phyloP scores from a whole-genome alignment of 1,140 invertebrate species.

The Oryctes rhinoceros region DNA sequence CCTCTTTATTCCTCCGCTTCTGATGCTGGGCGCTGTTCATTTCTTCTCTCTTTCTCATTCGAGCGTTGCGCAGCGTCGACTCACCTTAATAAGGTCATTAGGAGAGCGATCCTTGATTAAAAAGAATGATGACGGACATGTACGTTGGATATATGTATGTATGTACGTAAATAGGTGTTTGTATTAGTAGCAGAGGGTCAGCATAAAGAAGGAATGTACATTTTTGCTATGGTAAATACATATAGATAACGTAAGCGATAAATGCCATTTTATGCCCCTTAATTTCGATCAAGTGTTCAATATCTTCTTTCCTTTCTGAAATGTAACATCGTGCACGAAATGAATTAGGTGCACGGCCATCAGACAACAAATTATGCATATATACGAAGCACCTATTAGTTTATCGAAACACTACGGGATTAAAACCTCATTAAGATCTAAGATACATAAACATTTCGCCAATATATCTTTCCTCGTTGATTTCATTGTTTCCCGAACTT shows the following conservation, averaged over 20 bases:
- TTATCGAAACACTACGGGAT: conserved; percentile 3
- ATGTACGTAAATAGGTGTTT: too few species aligned
- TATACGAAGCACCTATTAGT: not conserved
- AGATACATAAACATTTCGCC: conserved; percentile 18
- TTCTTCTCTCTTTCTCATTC: not conserved
- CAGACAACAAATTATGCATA: not conserved
- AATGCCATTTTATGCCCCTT: too few species aligned
- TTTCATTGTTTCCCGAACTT: conserved; percentile 2
- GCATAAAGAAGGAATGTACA: too few species aligned
- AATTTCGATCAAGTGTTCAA: too few species aligned
- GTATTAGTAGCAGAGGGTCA: too few species aligned
- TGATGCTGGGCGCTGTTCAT: not conserved
- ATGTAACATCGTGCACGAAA: too few species aligned
- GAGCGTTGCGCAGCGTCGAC: not conserved
- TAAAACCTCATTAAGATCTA: conserved; percentile 19
- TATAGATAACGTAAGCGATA: too few species aligned
- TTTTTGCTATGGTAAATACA: too few species aligned
- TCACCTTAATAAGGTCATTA: conserved; percentile 27
- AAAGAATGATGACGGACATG: not conserved
- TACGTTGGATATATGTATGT: too few species aligned
- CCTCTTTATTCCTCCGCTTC: conserved; percentile 20
- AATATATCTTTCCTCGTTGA: conserved; percentile 26
- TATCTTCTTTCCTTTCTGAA: too few species aligned
- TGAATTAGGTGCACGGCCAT: not conserved
- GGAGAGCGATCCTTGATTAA: not conserved